phyloP scores from a whole-genome alignment of 1,140 invertebrate genomes.

The Dryas iulia region DNA sequence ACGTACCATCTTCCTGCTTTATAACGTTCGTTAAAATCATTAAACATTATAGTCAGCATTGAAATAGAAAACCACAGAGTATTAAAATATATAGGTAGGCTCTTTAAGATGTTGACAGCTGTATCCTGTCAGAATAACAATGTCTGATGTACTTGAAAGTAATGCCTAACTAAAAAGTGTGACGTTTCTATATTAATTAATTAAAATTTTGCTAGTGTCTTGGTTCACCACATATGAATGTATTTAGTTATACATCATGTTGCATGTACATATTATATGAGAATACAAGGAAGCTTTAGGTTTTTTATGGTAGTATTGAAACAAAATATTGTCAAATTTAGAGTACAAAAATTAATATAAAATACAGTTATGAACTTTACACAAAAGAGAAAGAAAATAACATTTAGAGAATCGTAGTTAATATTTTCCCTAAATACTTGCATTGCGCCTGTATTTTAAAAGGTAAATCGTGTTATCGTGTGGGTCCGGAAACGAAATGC shows the following conservation, averaged over 20 bases:
- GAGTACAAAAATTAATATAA: too few relatives aligned
- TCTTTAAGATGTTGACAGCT: conserved; percentile 43
- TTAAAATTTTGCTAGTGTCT: neutral
- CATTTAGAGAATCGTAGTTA: neutral
- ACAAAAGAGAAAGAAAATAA: neutral
- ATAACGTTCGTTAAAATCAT: neutral
- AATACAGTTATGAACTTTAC: too few relatives aligned
- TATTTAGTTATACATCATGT: too few relatives aligned
- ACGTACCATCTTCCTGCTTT: neutral
- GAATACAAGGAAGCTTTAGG: too few relatives aligned
- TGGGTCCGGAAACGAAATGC: conserved; percentile 32
- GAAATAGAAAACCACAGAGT: conserved; percentile 32
- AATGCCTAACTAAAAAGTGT: neutral
- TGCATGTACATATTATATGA: too few relatives aligned
- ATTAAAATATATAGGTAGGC: conserved; percentile 40
- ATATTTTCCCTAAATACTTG: neutral
- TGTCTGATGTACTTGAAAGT: conserved; percentile 5
- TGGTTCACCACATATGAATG: neutral
- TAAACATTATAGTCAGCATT: neutral
- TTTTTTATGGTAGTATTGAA: too few relatives aligned
- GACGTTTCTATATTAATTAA: neutral
- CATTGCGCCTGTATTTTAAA: neutral
- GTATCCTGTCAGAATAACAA: conserved; percentile 46
- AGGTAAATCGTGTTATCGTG: conserved; percentile 28
- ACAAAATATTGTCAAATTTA: too few relatives aligned